Conservation (phyloP, 2,797 vertebrate species). For the Cynodonichthys magdalenae region DNA sequence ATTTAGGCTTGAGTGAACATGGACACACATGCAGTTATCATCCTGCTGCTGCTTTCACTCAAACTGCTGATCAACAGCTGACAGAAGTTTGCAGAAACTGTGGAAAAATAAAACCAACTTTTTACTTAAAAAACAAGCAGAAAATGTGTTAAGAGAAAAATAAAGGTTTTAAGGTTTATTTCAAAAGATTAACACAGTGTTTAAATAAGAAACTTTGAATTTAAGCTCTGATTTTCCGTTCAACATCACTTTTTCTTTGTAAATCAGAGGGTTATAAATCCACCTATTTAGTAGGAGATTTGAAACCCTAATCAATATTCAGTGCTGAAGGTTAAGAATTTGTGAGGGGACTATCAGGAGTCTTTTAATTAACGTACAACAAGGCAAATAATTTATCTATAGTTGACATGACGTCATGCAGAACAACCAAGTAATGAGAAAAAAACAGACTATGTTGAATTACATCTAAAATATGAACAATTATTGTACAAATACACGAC, state of each 20-base stretch:
- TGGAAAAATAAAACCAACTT: background rate
- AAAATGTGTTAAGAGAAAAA: background rate
- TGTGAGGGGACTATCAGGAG: background rate
- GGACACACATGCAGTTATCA: background rate
- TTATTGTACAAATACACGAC: background rate
- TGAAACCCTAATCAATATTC: background rate
- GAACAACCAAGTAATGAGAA: conserved; percentile 1
- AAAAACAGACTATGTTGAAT: background rate
- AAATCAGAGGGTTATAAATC: background rate
- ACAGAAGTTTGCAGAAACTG: background rate
- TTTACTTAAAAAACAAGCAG: background rate
- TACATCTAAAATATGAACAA: conserved; percentile 11
- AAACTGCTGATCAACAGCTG: conserved; percentile 1
- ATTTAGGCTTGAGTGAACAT: background rate
- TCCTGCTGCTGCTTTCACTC: background rate
- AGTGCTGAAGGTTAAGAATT: background rate
- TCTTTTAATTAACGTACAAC: conserved; percentile 1
- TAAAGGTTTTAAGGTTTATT: background rate
- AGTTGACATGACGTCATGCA: background rate
- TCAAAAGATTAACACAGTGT: too few relatives aligned
- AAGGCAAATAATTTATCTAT: conserved; percentile 11
- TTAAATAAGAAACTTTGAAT: too few relatives aligned
- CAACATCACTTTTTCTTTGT: too few relatives aligned
- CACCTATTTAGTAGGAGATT: background rate
- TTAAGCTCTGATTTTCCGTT: too few relatives aligned